Percentiles rank a stretch among this genome's conserved stretches.
These are phyloP conservation scores for Agonopterix arenella DNA, from an alignment of 2,888 invertebrate species.

Conservation along the genomic window DNA sequence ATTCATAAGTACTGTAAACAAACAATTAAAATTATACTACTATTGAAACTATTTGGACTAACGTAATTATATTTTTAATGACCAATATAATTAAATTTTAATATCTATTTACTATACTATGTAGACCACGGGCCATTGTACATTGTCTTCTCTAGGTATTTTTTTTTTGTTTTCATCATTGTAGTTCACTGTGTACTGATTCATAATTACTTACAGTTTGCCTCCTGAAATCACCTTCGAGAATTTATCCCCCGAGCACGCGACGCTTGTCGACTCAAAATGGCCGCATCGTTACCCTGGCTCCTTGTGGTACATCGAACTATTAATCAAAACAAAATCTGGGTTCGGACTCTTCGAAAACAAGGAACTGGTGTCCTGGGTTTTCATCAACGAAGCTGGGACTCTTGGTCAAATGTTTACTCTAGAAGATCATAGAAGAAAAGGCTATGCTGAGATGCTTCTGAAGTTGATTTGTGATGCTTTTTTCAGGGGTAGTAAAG, in stretches of 20 bases:
- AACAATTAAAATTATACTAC: no score
- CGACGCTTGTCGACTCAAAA: conserved; percentile 15
- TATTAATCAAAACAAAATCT: conserved; percentile 15
- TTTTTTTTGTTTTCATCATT: not conserved
- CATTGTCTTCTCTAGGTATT: no score
- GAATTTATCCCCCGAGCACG: conserved; percentile 12
- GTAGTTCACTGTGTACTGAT: not conserved
- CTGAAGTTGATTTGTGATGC: conserved; percentile 37
- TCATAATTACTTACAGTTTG: conserved; percentile 20
- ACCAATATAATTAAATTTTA: no score
- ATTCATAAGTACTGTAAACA: no score
- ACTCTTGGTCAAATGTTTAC: conserved; percentile 20
- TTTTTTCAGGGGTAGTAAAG: conserved; percentile 26
- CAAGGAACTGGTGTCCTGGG: conserved; percentile 19
- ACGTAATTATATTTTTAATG: no score
- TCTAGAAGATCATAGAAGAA: conserved; percentile 17
- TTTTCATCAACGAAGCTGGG: conserved; percentile 23
- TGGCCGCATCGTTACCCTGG: conserved; percentile 29
- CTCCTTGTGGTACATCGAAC: conserved; percentile 19
- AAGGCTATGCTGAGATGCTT: conserved; percentile 39
- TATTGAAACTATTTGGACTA: no score
- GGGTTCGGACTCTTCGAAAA: conserved; percentile 22
- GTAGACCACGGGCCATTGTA: no score
- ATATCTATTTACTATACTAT: no score
- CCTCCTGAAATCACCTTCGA: not conserved